Evolutionary conservation across 1,140 invertebrate species (phyloP).

Genomic region (Brachionus paranguensis): DNA sequence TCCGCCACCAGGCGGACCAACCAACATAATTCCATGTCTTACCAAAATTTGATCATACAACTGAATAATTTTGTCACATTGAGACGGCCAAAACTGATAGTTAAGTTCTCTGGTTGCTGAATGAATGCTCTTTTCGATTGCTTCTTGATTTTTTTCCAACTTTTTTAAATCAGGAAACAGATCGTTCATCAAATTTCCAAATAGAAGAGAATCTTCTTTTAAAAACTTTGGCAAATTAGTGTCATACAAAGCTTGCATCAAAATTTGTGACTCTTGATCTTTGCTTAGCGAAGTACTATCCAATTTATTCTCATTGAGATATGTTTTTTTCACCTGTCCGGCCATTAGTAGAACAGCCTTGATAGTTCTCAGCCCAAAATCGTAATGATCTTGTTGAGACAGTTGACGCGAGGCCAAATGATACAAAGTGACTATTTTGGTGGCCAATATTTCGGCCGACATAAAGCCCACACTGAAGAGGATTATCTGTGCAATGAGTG

Average conservation of each 20-base stretch:
- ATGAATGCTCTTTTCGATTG: constrained; percentile 6
- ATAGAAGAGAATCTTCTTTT: constrained; percentile 71
- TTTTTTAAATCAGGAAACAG: constrained; percentile 65
- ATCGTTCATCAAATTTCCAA: constrained; percentile 73
- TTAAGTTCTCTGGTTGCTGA: constrained; percentile 13
- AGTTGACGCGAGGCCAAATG: constrained; percentile 53
- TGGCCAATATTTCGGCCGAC: constrained; percentile 52
- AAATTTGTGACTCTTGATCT: constrained; percentile 17
- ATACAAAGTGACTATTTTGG: constrained; percentile 55
- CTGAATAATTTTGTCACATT: constrained; percentile 21
- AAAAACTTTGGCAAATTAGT: constrained; percentile 79
- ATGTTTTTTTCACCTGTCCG: constrained; percentile 65
- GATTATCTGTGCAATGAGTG: constrained; percentile 56
- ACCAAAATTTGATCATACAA: constrained; percentile 40
- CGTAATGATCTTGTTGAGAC: constrained; percentile 66
- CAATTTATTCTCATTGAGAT: background rate
- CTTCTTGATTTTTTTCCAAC: constrained; percentile 17
- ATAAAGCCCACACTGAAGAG: constrained; percentile 57
- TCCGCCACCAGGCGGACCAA: constrained; percentile 60
- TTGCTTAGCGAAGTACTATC: background rate
- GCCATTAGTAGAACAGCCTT: constrained; percentile 75
- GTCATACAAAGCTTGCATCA: constrained; percentile 69
- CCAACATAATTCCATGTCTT: constrained; percentile 63
- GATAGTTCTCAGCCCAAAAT: constrained; percentile 76
- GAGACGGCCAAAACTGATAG: constrained; percentile 6